Conservation (phyloP, 2,113 vertebrate species). For the Theropithecus gelada region DNA sequence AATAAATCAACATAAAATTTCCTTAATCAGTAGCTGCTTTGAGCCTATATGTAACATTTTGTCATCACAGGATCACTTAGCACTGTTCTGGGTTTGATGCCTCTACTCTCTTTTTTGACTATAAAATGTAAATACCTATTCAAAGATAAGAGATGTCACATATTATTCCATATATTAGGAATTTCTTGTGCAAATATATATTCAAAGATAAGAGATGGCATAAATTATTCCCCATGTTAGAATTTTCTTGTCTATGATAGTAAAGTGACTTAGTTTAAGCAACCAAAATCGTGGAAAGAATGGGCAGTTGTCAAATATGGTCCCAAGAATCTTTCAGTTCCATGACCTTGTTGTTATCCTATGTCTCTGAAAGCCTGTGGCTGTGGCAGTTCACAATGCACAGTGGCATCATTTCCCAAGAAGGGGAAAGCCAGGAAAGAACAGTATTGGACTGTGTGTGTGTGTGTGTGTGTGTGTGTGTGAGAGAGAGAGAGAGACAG, state of each 20-base stretch:
- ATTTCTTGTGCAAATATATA: slow-evolving; percentile 74
- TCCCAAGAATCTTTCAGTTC: background rate
- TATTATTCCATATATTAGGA: slow-evolving; percentile 81
- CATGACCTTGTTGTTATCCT: background rate
- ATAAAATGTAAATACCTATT: slow-evolving; percentile 82
- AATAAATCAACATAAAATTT: background rate
- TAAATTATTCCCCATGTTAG: slow-evolving; percentile 82
- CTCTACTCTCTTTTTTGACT: slow-evolving; percentile 86
- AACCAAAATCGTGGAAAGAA: background rate
- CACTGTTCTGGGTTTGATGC: slow-evolving; percentile 87
- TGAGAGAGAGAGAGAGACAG: background rate
- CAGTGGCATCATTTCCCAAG: background rate
- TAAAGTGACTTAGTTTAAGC: background rate
- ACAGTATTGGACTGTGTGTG: background rate
- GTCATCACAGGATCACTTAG: slow-evolving; percentile 73
- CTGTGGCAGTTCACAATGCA: background rate
- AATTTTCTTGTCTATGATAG: background rate
- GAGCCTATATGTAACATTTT: slow-evolving; percentile 78
- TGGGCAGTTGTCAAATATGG: background rate
- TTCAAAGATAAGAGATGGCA: slow-evolving; percentile 77
- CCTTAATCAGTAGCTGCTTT: background rate
- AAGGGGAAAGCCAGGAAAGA: background rate
- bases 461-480: background rate
- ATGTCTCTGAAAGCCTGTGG: background rate
- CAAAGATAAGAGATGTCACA: slow-evolving; percentile 77